phyloP scores from a whole-genome alignment of 2,797 vertebrate species.

The Centroberyx gerrardi region DNA sequence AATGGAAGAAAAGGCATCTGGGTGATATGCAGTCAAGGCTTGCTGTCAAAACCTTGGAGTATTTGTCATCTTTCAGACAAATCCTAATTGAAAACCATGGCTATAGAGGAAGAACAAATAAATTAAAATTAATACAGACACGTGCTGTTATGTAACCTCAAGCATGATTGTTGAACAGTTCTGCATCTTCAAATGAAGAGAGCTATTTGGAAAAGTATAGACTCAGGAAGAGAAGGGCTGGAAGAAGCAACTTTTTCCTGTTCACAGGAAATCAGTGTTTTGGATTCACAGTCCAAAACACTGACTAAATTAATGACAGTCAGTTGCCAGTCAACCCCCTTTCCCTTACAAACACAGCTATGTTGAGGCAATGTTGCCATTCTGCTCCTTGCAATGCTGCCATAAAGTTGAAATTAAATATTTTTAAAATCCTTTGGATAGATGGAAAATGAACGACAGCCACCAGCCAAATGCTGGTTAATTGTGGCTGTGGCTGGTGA shows the following conservation, averaged over 20 bases:
- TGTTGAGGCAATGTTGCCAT: not conserved
- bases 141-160: not conserved
- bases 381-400: not conserved
- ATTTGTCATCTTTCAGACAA: constrained; percentile 88
- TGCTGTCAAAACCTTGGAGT: constrained; percentile 74
- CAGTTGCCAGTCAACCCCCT: too few species aligned
- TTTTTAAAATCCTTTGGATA: not conserved
- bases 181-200: too few species aligned
- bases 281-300: too few species aligned
- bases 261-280: too few species aligned
- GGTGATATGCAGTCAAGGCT: constrained; percentile 72
- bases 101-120: constrained; percentile 65
- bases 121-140: constrained; percentile 37
- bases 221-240: too few species aligned
- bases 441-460: not conserved
- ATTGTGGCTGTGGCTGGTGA: not conserved
- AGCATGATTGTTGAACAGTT: too few species aligned
- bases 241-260: too few species aligned
- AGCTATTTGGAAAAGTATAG: too few species aligned
- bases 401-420: not conserved
- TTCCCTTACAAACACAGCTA: not conserved
- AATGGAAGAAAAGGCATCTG: constrained; percentile 58
- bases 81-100: constrained; percentile 82
- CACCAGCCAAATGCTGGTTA: not conserved
- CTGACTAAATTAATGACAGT: too few species aligned